Evolutionary conservation across 2,113 vertebrate genomes (phyloP).

Genomic region (Herpailurus yagouaroundi): DNA sequence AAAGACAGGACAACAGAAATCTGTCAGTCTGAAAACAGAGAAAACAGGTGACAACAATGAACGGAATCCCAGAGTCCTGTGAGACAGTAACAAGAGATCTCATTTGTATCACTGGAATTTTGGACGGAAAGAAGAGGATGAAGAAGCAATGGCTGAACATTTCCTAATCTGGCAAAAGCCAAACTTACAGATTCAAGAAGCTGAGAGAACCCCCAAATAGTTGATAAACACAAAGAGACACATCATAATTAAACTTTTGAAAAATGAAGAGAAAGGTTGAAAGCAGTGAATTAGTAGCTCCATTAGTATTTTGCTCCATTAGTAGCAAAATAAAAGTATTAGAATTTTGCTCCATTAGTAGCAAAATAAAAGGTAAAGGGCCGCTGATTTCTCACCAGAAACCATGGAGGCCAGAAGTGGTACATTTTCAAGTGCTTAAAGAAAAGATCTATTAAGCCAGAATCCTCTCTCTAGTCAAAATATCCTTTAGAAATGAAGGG

Average conservation of each 20-base stretch:
- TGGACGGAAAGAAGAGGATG: neutral
- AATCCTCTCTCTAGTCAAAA: neutral
- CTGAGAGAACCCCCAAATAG: neutral
- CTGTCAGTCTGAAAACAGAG: neutral
- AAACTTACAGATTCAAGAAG: neutral
- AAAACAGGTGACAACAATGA: neutral
- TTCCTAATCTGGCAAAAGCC: neutral
- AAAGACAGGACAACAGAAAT: neutral
- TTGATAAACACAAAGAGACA: neutral
- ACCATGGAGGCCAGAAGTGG: neutral
- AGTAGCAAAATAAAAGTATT: no score
- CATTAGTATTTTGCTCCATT: no score
- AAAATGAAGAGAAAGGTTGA: neutral
- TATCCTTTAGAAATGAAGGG: neutral
- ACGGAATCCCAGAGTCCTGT: neutral
- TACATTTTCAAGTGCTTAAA: neutral
- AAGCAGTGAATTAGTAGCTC: neutral
- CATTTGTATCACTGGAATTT: neutral
- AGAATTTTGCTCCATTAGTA: no score
- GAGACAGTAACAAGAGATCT: neutral
- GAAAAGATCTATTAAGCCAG: neutral
- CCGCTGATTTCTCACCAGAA: neutral
- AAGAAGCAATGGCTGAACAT: neutral
- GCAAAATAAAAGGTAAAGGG: neutral
- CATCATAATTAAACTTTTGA: neutral